Base-by-base conservation (phyloP, 2,113 vertebrate species). In the Lasiurus cinereus region DNA sequence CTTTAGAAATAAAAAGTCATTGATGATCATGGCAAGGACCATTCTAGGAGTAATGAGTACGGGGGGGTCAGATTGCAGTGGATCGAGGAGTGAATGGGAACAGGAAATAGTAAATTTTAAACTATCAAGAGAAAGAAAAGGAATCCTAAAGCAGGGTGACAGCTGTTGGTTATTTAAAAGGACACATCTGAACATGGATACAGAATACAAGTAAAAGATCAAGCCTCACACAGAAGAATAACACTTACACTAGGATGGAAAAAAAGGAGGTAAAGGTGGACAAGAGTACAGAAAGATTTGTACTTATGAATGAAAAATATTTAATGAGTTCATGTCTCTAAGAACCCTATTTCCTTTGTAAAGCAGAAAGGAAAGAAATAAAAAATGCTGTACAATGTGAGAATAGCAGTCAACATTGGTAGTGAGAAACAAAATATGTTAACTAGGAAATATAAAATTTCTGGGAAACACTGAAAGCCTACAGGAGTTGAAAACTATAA, bases 111-210 rank as follows among this genome's bases (percentile, higher is more conserved):
- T 31, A 21, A 80, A 6, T 73, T 85, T 73, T 86, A 64, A 56
- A 67, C 24, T 85, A 77, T 86, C n/a, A 90, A 93, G 14, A 78
- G 8, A 90, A 90, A 77, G 50, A 79, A 87, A 88, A 70, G 27
- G 15, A 83, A 80, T 73, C 50, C 79, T 77, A 8, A 92, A 72
- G 7, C 33, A 83, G n/a, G n/a, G 10, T 62, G 31, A 85, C 14
- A 80, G 33, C 16, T 89, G 76, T 76, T 59, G 92, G 36, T 67
- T 89, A 90, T 36, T 83, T 62, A 88, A 93, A 88, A 91, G 39
- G 84, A 91, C 59, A 94, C 12, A 62, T 27, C 27, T 86, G 39
- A 87, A 89, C 22, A 74, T 19, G 64, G 13, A 66, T 50, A 86
- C 0, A 72, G 33, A 54, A 1, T 13, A 85, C 22, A 84, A 18